Percentiles rank a stretch among this genome's conserved stretches.
Conservation (phyloP, 2,113 vertebrate genomes). For the Pipra filicauda region DNA sequence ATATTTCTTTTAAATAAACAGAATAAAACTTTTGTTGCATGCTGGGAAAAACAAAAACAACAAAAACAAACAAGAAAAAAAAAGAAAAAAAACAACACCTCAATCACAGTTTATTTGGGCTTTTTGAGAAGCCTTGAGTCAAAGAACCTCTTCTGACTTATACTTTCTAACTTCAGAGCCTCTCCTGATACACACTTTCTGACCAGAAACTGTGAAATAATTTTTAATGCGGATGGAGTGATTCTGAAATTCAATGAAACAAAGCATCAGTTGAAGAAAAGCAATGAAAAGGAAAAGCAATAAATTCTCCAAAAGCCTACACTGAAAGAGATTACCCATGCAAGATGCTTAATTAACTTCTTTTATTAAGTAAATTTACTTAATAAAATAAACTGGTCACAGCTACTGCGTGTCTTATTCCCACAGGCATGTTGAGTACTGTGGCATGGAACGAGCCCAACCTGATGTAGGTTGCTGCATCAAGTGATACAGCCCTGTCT, state of each 20-base stretch:
- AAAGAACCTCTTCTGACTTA: neutral
- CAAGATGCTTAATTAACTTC: conserved; percentile 25
- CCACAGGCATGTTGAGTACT: neutral
- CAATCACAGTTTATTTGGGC: neutral
- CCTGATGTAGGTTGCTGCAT: neutral
- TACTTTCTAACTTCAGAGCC: neutral
- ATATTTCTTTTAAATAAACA: neutral
- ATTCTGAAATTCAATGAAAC: neutral
- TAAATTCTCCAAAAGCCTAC: neutral
- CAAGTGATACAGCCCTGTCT: neutral
- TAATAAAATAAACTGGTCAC: neutral
- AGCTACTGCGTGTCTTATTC: neutral
- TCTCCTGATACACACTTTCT: neutral
- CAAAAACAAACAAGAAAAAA: neutral
- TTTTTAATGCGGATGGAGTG: neutral
- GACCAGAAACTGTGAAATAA: neutral
- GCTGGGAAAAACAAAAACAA: neutral
- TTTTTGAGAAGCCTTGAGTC: neutral
- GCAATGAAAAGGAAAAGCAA: neutral
- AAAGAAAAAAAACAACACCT: fast-evolving
- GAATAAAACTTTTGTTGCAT: neutral
- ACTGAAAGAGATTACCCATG: conserved; percentile 18
- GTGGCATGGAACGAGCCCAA: fast-evolving
- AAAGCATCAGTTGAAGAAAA: neutral
- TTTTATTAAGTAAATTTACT: conserved; percentile 22